Base-by-base conservation (phyloP, 1,140 invertebrate genomes). In the Telenomus remus region DNA sequence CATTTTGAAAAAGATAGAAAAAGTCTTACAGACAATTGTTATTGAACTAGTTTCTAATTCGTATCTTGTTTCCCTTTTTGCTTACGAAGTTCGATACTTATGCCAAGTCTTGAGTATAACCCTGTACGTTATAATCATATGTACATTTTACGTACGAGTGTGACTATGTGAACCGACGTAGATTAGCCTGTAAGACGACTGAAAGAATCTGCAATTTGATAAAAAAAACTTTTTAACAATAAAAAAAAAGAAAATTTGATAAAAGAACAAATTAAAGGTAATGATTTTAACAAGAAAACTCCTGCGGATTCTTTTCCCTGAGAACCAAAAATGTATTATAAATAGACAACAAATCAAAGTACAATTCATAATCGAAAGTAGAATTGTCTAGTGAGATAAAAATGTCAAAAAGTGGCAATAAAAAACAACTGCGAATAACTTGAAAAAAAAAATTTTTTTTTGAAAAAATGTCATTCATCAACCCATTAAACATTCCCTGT, bases 1-100 rank as follows among this genome's bases (percentile, higher is more conserved):
- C 1, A 27, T 6, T 6, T 27, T 27, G 19, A 27, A 27, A 27
- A 27, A 27, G 19, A 27, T 39, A 39, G n/a, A n/a, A 39, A 39
- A 9, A 11, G 9, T 39, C 10, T 33, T 7, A 54, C 11, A 11
- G n/a, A 49, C 44, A 35, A 6, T 35, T 39, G 10, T 43, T 16
- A 49, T 39, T 11, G n/a, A 11, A 39, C n/a, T n/a, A n/a, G 51
- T 8, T 44, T 15, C 53, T 53, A 60, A 59, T 69, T 19, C 46
- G 10, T 70, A 48, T 64, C 35, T 71, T 70, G 50, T 50, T 71
- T 71, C 57, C 44, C 57, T 56, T 64, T 71, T 65, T 72, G 69
- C 69, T 72, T 72, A 39, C 68, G 46, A 72, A 73, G 70, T 73
- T 65, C 70, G 61, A 73, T 73, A 73, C 48, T 73, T 73, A 73